Evolutionary conservation across 2,888 invertebrate genomes (phyloP).

Genomic region (Cristatella mucedo): DNA sequence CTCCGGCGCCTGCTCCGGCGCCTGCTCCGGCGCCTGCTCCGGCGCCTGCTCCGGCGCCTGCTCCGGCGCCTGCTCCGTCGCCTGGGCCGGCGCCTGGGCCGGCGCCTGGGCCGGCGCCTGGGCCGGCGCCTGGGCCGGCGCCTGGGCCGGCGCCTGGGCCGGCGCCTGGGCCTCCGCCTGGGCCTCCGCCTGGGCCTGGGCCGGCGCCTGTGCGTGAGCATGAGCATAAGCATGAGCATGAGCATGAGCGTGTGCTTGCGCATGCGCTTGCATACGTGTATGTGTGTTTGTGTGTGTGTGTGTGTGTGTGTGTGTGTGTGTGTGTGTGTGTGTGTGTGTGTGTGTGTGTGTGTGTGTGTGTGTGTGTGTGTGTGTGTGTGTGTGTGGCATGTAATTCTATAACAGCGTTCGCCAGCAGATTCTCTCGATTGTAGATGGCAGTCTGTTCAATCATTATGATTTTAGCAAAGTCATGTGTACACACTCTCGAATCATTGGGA

Average conservation of each 20-base stretch:
- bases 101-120: not conserved
- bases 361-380: constrained; percentile 10
- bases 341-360: constrained; percentile 9
- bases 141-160: not conserved
- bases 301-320: constrained; percentile 4
- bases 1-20: too few species aligned
- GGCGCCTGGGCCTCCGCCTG: not conserved
- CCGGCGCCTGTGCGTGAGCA: constrained; percentile 11
- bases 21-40: too few species aligned
- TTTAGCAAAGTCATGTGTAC: too few species aligned
- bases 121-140: not conserved
- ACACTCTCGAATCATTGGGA: too few species aligned
- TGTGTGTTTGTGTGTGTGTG: constrained; percentile 2
- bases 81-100: not conserved
- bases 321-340: constrained; percentile 5
- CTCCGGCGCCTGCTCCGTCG: too few species aligned
- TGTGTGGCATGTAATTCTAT: not conserved
- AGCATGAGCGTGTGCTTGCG: constrained; percentile 1
- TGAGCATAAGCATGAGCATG: constrained; percentile 10
- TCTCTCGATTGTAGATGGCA: not conserved
- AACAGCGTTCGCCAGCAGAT: not conserved
- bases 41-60: too few species aligned
- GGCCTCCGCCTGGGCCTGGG: constrained; percentile 8
- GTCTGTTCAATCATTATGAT: too few species aligned
- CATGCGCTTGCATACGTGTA: not conserved